Evolutionary conservation across 1,140 invertebrate species (phyloP), one percentile per base, ranked within the genome.

Genomic region (Archivesica marissinica): DNA sequence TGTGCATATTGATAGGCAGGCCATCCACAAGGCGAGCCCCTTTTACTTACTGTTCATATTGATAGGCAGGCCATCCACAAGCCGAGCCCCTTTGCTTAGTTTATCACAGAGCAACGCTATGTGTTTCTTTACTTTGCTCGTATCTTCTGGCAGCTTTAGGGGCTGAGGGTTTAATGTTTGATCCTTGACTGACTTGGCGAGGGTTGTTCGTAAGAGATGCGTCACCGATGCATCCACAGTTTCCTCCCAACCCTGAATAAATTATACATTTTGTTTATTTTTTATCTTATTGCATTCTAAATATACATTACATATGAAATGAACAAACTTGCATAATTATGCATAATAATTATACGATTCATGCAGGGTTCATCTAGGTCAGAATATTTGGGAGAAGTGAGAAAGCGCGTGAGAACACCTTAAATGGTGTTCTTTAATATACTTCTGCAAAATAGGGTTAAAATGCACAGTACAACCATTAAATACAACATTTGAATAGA

Each of bases 211-310:
- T 56, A 96, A 88, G 35, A 96, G 89, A 90, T 95, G 94, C 25
- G 94, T 94, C 39, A 95, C 90, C 39, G 94, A 93, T 13, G 93
- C 93, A 88, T 95, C 95, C 20, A 94, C 93, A 1, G 94, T 94
- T 89, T 96, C 95, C 90, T 96, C 95, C 96, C 96, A 96, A 80
- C 95, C 95, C 95, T 90, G 74, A 25, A 41, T 13, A 59, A 25
- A 13, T n/a, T n/a, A n/a, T n/a, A n/a, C n/a, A n/a, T n/a, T n/a
- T n/a, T n/a, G n/a, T n/a, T n/a, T n/a, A n/a, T n/a, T n/a, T n/a
- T n/a, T n/a, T n/a, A n/a, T n/a, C n/a, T n/a, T n/a, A n/a, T n/a
- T n/a, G n/a, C n/a, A n/a, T n/a, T n/a, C n/a, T n/a, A n/a, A n/a
- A n/a, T n/a, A n/a, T n/a, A n/a, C n/a, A n/a, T n/a, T n/a, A n/a